Evolutionary conservation across 2,113 vertebrate species (phyloP), one percentile per base, ranked within the genome.

Genomic region (Seriola aureovittata): DNA sequence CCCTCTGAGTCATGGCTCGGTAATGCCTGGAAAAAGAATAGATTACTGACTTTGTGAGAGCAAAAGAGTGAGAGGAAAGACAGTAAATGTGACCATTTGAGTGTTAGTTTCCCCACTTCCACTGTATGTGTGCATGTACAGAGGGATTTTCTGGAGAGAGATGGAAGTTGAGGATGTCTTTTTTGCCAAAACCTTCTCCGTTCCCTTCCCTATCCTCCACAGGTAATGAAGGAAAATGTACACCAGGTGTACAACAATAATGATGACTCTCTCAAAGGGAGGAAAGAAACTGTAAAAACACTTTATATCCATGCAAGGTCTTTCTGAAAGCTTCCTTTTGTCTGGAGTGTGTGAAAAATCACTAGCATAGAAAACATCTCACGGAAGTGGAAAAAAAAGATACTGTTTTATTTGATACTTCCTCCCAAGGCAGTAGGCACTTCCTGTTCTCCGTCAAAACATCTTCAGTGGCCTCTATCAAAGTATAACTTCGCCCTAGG

Each of bases 371-470:
- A 85, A 86, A 78, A 70, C 58, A 59, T 90, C 81, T 86, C 78
- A 65, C 86, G 80, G 73, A 90, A 90, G 92, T 78, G 76, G 76
- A 23, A 42, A 93, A 88, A 38, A 91, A 90, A 90, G 76, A 83
- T 81, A 80, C 60, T 44, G 55, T 90, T 94, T 92, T 86, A 95
- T 95, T 93, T 92, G 93, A 95, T 95, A 95, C 91, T 95, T 96
- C 94, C 95, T 95, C 93, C 91, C 82, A 29, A 34, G 88, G 84
- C 87, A 63, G 90, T 71, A 65, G 79, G 88, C 50, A 88, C 92
- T 95, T 95, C 95, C 95, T 93, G 83, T 88, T 78, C 77, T 81
- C 81, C 40, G 79, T 95, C 94, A 93, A 89, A 94, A 93, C 93
- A 92, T 91, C 90, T 92, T 92, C 81, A 85, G 85, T 86, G 88